Percentiles rank a stretch among this genome's conserved stretches.
Evolutionary conservation across 2,888 invertebrate genomes (phyloP).

Genomic region (Helleia helle): DNA sequence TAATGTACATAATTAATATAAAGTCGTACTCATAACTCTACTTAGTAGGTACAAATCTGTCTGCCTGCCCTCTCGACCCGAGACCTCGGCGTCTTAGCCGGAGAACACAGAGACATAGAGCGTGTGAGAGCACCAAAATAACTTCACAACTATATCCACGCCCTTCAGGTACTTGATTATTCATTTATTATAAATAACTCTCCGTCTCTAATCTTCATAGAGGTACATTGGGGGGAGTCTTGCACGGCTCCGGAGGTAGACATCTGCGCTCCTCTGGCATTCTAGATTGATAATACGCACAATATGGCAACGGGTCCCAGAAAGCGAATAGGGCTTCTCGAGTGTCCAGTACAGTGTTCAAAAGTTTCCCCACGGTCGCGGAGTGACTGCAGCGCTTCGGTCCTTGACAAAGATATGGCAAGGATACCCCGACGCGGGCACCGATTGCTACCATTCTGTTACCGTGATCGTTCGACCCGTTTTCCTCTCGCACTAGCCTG

Average conservation of each 20-base stretch:
- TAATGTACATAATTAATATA: conserved; percentile 32
- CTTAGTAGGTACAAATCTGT: conserved; percentile 67
- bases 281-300: conserved; percentile 88
- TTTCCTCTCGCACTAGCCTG: conserved; percentile 79
- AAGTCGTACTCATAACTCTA: conserved; percentile 49
- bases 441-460: conserved; percentile 66
- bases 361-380: conserved; percentile 74
- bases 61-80: conserved; percentile 45
- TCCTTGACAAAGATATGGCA: conserved; percentile 87
- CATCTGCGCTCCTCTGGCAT: conserved; percentile 71
- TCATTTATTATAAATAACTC: conserved; percentile 51
- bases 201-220: conserved; percentile 41
- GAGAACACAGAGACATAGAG: conserved; percentile 27
- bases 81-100: conserved; percentile 22
- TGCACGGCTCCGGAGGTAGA: conserved; percentile 70
- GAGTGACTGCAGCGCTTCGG: conserved; percentile 77
- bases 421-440: conserved; percentile 83
- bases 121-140: conserved; percentile 29
- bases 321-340: conserved; percentile 86
- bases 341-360: conserved; percentile 82
- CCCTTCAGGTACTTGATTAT: conserved; percentile 70
- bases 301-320: conserved; percentile 91
- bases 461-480: conserved; percentile 47
- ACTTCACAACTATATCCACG: conserved; percentile 44
- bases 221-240: conserved; percentile 66